Percentiles rank a stretch among this genome's conserved stretches.
Evolutionary conservation across 2,113 vertebrate species (phyloP).

Genomic region (Lagopus muta): DNA sequence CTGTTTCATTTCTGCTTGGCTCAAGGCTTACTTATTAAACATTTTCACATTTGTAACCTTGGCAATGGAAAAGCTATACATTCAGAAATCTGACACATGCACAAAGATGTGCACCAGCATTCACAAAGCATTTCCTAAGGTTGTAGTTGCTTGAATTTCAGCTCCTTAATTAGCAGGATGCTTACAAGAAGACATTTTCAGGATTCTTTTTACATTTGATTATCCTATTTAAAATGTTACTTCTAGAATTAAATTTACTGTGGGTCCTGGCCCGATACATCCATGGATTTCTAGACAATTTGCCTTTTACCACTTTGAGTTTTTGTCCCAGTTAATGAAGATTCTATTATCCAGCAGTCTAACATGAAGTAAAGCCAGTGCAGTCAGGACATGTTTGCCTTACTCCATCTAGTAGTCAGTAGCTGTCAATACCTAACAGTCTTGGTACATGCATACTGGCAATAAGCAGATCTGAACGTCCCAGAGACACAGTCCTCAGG

Average conservation of each 20-base stretch:
- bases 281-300: background rate
- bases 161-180: conserved; percentile 37
- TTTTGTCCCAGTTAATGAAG: background rate
- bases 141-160: conserved; percentile 43
- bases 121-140: conserved; percentile 37
- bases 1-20: conserved; percentile 57
- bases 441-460: background rate
- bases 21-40: conserved; percentile 41
- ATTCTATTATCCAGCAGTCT: background rate
- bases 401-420: background rate
- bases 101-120: conserved; percentile 8
- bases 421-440: background rate
- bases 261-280: background rate
- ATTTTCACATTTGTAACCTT: background rate
- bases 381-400: background rate
- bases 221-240: background rate
- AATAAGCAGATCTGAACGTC: background rate
- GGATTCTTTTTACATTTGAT: background rate
- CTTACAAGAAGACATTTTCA: conserved; percentile 26
- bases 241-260: background rate
- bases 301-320: background rate
- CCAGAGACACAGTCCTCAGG: background rate
- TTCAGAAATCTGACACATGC: conserved; percentile 44
- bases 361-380: background rate
- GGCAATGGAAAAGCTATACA: conserved; percentile 4